phyloP scores from a whole-genome alignment of 2,888 invertebrate species.

The Dynastes maya region DNA sequence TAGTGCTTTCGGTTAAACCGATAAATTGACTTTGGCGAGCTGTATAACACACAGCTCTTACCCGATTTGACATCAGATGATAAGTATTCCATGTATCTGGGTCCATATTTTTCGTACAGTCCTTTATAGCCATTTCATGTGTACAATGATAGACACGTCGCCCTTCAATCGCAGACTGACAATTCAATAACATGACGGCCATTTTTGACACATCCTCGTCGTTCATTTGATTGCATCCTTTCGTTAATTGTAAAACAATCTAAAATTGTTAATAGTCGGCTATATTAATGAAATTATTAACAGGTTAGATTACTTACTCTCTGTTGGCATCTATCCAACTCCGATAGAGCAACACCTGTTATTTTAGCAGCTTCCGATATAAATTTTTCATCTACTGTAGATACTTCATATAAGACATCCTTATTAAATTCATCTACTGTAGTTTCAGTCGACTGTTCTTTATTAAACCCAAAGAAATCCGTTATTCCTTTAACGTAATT shows the following conservation, averaged over 20 bases:
- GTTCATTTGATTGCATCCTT: conserved; percentile 74
- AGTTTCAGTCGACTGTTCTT: conserved; percentile 53
- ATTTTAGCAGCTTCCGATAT: conserved; percentile 76
- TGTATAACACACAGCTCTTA: conserved; percentile 79
- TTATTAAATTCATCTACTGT: conserved; percentile 59
- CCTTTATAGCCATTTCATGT: conserved; percentile 76
- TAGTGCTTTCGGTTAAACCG: conserved; percentile 77
- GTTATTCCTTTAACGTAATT: conserved; percentile 47
- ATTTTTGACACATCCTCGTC: conserved; percentile 80
- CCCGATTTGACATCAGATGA: conserved; percentile 78
- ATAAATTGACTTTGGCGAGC: conserved; percentile 78
- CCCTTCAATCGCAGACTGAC: conserved; percentile 78
- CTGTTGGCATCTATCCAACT: conserved; percentile 78
- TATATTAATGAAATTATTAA: conserved; percentile 27
- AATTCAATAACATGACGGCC: conserved; percentile 79
- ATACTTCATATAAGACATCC: conserved; percentile 73
- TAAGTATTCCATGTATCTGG: conserved; percentile 81
- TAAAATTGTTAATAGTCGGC: conserved; percentile 60
- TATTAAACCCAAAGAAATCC: conserved; percentile 60
- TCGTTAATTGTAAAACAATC: conserved; percentile 76
- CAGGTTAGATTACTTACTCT: conserved; percentile 66
- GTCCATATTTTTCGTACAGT: conserved; percentile 79
- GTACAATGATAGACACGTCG: conserved; percentile 76
- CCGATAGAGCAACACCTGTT: conserved; percentile 73
- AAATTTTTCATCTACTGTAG: conserved; percentile 75